phyloP scores from a whole-genome alignment of 1,140 invertebrate species.

The Drosophila pachea region DNA sequence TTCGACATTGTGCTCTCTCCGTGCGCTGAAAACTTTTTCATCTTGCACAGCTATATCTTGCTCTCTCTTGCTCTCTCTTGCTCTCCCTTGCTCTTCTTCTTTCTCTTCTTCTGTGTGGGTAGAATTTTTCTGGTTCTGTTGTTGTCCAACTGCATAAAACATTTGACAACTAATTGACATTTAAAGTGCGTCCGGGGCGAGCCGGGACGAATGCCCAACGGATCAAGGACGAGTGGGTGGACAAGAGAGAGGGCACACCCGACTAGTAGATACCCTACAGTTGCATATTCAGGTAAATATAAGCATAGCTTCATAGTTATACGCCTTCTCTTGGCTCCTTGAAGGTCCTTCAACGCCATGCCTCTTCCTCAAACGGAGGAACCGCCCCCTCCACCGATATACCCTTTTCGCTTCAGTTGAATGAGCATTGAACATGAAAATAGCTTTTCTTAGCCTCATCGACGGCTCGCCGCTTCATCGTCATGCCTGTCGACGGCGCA shows the following conservation, averaged over 20 bases:
- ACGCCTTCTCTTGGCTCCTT: no score
- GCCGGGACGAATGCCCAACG: conserved; percentile 38
- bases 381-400: neutral
- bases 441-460: conserved; percentile 9
- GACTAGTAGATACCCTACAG: neutral
- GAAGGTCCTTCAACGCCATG: no score
- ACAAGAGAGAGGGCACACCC: neutral
- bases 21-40: conserved; percentile 44
- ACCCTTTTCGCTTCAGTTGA: neutral
- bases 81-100: no score
- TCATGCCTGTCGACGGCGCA: conserved; percentile 17
- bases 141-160: conserved; percentile 34
- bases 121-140: neutral
- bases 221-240: neutral
- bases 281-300: neutral
- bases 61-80: neutral
- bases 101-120: neutral
- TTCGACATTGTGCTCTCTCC: conserved; percentile 63
- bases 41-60: neutral
- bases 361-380: no score
- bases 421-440: conserved; percentile 11
- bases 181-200: conserved; percentile 53
- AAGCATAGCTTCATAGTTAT: no score
- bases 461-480: conserved; percentile 16
- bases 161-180: conserved; percentile 75